A percentile compares a stretch with the other conserved stretches of the same genome.
These are phyloP conservation scores for Trogon melanurus DNA, from an alignment of 2,113 vertebrate genomes.

Conservation along the genomic window DNA sequence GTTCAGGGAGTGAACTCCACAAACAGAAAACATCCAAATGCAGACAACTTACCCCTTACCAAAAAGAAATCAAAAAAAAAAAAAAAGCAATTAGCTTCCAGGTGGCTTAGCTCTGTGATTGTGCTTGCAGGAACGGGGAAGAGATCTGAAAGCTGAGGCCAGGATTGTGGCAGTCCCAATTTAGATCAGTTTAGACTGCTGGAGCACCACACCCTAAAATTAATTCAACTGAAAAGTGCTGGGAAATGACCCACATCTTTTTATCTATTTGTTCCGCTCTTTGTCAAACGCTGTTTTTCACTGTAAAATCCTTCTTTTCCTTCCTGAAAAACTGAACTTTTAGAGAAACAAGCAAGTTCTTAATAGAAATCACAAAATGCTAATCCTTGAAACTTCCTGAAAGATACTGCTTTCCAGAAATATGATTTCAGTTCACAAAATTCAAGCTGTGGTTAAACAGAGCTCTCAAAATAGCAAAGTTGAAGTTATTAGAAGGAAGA, in stretches of 20 bases:
- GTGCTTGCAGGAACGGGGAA: constrained; percentile 29
- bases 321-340: background rate
- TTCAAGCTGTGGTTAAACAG: background rate
- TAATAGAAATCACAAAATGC: background rate
- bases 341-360: background rate
- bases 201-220: constrained; percentile 17
- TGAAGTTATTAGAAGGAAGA: background rate
- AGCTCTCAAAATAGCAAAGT: background rate
- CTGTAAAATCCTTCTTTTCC: background rate
- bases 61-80: background rate
- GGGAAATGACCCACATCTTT: background rate
- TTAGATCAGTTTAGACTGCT: constrained; percentile 31
- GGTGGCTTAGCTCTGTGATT: background rate
- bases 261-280: background rate
- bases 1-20: background rate
- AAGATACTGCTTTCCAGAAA: background rate
- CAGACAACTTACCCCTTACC: background rate
- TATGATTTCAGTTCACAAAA: background rate
- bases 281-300: background rate
- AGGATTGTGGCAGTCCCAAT: constrained; percentile 8
- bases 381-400: background rate
- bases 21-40: background rate
- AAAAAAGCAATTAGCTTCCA: background rate
- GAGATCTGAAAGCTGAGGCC: background rate
- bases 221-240: background rate